These are phyloP conservation scores for Trematocara macrostoma DNA, from an alignment of 2,113 vertebrate species.

Conservation along the genomic window DNA sequence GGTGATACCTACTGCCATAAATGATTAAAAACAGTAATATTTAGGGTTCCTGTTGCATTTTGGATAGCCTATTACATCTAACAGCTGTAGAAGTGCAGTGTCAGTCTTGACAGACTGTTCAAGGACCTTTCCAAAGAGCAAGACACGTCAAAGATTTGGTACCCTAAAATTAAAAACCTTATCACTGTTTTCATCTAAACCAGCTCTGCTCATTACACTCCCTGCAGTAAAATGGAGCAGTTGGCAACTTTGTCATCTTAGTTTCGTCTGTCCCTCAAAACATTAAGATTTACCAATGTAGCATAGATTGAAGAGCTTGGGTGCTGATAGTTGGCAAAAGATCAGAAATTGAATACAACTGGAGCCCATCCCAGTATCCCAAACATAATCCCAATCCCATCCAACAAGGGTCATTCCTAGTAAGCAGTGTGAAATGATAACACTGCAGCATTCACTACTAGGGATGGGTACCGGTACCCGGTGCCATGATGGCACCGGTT, in stretches of 20 bases:
- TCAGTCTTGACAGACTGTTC: rapidly evolving
- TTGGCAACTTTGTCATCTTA: neutral
- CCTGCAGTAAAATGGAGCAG: neutral
- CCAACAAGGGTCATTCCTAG: neutral
- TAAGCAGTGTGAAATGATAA: rapidly evolving
- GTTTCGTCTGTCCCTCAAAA: neutral
- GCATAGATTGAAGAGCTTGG: neutral
- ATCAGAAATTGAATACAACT: neutral
- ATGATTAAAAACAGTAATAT: neutral
- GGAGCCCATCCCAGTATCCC: neutral
- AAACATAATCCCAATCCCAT: neutral
- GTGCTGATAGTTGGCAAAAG: neutral
- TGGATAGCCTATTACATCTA: neutral
- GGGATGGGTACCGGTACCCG: too few species aligned
- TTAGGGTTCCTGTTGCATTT: neutral
- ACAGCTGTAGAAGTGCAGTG: neutral
- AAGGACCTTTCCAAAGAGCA: neutral
- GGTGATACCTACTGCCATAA: neutral
- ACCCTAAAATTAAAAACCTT: neutral
- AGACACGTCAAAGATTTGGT: neutral
- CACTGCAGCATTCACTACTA: neutral
- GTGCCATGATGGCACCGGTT: too few species aligned
- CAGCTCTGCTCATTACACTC: neutral
- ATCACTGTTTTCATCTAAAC: neutral
- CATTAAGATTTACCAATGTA: neutral